A percentile compares a stretch with the other conserved stretches of the same genome.
These are phyloP conservation scores for Smutsia temminckii DNA, from an alignment of 2,797 vertebrate genomes.

Conservation along the genomic window DNA sequence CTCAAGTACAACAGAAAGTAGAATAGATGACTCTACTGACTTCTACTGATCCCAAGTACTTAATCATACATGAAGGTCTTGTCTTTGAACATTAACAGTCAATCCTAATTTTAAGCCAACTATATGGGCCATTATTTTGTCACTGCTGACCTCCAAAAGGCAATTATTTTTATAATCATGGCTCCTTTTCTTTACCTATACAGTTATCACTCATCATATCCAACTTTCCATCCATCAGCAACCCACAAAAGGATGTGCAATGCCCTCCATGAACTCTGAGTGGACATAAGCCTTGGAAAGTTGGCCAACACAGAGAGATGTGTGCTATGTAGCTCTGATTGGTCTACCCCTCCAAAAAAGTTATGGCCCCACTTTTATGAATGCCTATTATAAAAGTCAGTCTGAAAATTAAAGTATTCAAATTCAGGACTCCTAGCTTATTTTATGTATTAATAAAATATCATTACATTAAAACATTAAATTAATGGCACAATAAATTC, in stretches of 20 bases:
- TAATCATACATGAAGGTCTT: background rate
- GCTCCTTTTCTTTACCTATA: background rate
- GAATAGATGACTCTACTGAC: background rate
- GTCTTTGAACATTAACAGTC: background rate
- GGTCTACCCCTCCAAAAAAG: background rate
- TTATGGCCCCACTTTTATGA: background rate
- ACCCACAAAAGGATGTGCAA: background rate
- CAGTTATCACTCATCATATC: background rate
- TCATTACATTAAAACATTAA: background rate
- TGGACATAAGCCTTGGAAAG: background rate
- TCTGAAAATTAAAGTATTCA: background rate
- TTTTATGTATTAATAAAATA: background rate
- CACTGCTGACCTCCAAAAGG: slow-evolving; percentile 1
- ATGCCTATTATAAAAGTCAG: background rate
- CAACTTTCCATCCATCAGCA: background rate
- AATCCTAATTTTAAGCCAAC: background rate
- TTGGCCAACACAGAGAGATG: background rate
- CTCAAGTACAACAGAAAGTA: background rate
- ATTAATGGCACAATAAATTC: background rate
- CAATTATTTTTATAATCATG: background rate
- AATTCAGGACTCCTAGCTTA: background rate
- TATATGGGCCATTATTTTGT: background rate
- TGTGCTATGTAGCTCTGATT: rapidly evolving
- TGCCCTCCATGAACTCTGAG: background rate
- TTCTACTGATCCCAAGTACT: background rate